These are phyloP conservation scores for Alitta virens DNA, from an alignment of 2,888 invertebrate genomes.

Conservation along the genomic window DNA sequence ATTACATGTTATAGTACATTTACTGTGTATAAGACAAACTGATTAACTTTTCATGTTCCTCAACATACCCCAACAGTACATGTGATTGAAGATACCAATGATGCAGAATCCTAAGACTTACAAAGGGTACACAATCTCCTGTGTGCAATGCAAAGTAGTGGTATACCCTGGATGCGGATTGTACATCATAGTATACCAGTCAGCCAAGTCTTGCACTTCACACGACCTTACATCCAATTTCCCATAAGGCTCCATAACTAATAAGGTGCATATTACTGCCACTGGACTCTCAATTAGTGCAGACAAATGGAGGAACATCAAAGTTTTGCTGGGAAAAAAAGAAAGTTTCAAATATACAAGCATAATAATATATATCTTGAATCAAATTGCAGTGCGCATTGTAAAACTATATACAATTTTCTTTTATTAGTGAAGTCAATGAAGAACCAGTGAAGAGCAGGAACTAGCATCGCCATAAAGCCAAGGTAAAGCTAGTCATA, in stretches of 20 bases:
- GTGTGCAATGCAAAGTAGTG: constrained; percentile 85
- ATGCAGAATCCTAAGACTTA: no score
- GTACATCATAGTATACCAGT: constrained; percentile 94
- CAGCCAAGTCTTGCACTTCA: constrained; percentile 75
- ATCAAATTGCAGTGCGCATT: no score
- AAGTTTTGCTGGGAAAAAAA: constrained; percentile 63
- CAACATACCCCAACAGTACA: no score
- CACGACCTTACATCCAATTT: constrained; percentile 76
- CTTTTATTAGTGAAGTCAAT: constrained; percentile 75
- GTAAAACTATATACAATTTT: constrained; percentile 65
- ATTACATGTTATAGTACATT: no score
- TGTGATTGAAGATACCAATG: background rate
- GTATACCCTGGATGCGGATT: constrained; percentile 93
- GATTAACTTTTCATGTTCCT: no score
- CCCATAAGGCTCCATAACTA: constrained; percentile 81
- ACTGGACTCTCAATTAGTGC: constrained; percentile 78
- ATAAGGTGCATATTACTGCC: constrained; percentile 74
- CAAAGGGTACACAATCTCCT: constrained; percentile 97
- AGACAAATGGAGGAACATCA: constrained; percentile 75
- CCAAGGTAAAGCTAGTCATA: constrained; percentile 94
- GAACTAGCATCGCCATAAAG: constrained; percentile 85
- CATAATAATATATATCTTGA: no score
- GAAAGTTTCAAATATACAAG: no score
- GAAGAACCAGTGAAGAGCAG: constrained; percentile 88
- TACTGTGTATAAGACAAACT: no score